phyloP scores from a whole-genome alignment of 2,113 vertebrate genomes.

The Ailuropoda melanoleuca region DNA sequence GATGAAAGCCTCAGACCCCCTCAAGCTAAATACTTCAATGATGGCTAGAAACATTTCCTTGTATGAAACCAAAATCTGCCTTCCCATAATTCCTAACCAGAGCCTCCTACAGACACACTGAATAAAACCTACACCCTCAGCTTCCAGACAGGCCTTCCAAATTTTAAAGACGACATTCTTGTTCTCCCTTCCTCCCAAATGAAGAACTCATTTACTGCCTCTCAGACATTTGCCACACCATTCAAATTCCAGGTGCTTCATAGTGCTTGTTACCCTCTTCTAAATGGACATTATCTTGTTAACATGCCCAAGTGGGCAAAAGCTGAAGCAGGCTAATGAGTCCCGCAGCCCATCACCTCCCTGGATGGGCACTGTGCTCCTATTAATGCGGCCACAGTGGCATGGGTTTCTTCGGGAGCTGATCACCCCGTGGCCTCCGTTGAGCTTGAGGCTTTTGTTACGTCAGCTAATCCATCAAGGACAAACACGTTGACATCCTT shows the following conservation, averaged over 20 bases:
- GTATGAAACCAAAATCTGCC: background rate
- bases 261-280: background rate
- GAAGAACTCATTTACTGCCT: background rate
- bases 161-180: background rate
- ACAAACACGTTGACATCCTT: conserved; percentile 51
- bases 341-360: background rate
- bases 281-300: background rate
- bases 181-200: background rate
- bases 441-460: conserved; percentile 12
- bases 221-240: background rate
- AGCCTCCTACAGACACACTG: background rate
- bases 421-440: background rate
- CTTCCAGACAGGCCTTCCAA: background rate
- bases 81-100: background rate
- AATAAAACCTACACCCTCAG: background rate
- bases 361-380: background rate
- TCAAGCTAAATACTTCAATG: background rate
- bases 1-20: background rate
- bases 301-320: background rate
- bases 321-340: background rate
- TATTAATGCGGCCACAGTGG: background rate
- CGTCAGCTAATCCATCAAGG: conserved; percentile 9
- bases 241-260: background rate
- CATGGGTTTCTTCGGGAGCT: background rate
- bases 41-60: background rate